Evolutionary conservation across 2,113 vertebrate genomes (phyloP), one percentile per base, ranked within the genome.

Genomic region (Cynocephalus volans): DNA sequence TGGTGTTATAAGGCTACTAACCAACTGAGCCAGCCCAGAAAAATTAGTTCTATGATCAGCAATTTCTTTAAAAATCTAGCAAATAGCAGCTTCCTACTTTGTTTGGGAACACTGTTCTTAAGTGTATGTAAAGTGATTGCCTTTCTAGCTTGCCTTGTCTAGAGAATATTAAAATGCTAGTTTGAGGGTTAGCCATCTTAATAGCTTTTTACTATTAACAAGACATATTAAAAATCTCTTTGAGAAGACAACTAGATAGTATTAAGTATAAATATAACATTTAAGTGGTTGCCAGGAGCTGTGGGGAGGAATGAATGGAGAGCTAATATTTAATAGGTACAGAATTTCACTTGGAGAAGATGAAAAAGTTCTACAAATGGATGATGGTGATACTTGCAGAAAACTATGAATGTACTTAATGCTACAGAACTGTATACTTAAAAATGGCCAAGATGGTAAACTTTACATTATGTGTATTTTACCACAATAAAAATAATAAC

Each of bases 131-230:
- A 98, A 97, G 98, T 98, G 90, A 98, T 96, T 97, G 98, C 98
- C 86, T 97, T 83, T 98, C 97, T 98, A 98, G 98, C 96, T 98
- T 98, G 97, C 98, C 93, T 97, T 97, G 97, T 97, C 70, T 67
- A 97, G 98, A 97, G 96, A 97, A 94, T 97, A 93, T 88, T 97
- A 98, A 97, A 98, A 97, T 98, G 81, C 98, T 98, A 98, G 98
- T 95, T 96, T 95, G 93, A 92, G 96, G 82, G 67, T 96, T 97
- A 98, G 97, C 98, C 97, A 96, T 93, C 45, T 93, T 93, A 96
- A 15, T 98, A 98, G 83, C 97, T 99, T 99, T 99, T 99, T 99
- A 99, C 98, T 99, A 99, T 99, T 99, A 98, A 97, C 65, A 90
- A 97, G 96, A 97, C 97, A 94, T 98, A 97, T 98, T 99, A 24